phyloP scores from a whole-genome alignment of 2,888 invertebrate genomes.

The Psylliodes chrysocephalus region DNA sequence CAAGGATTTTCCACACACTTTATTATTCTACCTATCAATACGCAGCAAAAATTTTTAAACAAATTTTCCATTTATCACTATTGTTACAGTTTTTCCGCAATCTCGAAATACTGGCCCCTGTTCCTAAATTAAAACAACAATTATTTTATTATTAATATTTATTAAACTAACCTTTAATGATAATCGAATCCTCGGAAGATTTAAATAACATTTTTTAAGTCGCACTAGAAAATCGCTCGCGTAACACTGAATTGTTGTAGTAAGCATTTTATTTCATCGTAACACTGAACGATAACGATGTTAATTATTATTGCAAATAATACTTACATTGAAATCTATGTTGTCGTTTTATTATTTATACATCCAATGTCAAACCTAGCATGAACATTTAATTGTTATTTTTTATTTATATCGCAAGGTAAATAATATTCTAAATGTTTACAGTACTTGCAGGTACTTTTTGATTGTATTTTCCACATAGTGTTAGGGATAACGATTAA shows the following conservation, averaged over 20 bases:
- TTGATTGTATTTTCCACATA: too few species aligned
- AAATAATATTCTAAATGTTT: too few species aligned
- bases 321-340: conserved; percentile 17
- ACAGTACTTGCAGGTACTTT: too few species aligned
- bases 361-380: conserved; percentile 13
- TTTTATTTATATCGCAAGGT: background rate
- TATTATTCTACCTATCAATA: too few species aligned
- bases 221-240: conserved; percentile 27
- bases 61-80: too few species aligned
- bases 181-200: conserved; percentile 29
- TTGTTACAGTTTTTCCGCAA: too few species aligned
- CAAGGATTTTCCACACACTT: too few species aligned
- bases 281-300: conserved; percentile 31
- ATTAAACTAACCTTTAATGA: conserved; percentile 35
- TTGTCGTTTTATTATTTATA: conserved; percentile 19
- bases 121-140: background rate
- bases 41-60: too few species aligned
- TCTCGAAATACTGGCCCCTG: too few species aligned
- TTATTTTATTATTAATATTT: too few species aligned
- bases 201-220: conserved; percentile 33
- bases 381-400: background rate
- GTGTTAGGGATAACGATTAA: too few species aligned
- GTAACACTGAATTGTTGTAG: conserved; percentile 19
- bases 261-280: conserved; percentile 18
- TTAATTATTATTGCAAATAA: conserved; percentile 39